Conservation (phyloP, 2,113 vertebrate genomes). For the Phalacrocorax brasilianus region DNA sequence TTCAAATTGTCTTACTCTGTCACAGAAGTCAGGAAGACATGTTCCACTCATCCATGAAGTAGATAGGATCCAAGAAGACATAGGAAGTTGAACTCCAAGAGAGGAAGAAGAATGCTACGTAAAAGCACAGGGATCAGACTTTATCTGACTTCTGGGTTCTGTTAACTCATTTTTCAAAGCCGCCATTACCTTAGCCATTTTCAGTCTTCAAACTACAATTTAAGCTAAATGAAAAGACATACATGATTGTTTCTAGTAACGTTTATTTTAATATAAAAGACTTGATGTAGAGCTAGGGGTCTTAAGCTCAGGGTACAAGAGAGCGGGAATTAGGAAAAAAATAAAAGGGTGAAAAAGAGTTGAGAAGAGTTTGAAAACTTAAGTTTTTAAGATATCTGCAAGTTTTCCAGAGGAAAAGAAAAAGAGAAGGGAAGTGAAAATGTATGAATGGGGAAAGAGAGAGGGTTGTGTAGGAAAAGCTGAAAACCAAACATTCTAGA, state of each 20-base stretch:
- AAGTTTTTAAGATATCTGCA: background rate
- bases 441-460: rapidly evolving
- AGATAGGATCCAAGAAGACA: too few species aligned
- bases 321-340: background rate
- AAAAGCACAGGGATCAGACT: background rate
- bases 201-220: background rate
- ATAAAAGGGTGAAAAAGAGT: background rate
- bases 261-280: background rate
- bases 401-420: background rate
- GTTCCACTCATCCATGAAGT: too few species aligned
- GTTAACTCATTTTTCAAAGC: background rate
- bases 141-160: background rate
- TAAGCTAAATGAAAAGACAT: background rate
- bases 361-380: background rate
- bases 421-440: background rate
- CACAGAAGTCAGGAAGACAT: background rate
- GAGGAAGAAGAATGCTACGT: background rate
- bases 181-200: background rate
- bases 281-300: background rate
- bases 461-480: background rate
- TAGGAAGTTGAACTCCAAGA: background rate
- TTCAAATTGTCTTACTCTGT: background rate
- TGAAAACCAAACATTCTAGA: background rate
- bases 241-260: background rate
- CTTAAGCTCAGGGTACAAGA: background rate